Evolutionary conservation across 2,888 invertebrate species (phyloP), one percentile per base, ranked within the genome.

Genomic region (Rotaria macrura): DNA sequence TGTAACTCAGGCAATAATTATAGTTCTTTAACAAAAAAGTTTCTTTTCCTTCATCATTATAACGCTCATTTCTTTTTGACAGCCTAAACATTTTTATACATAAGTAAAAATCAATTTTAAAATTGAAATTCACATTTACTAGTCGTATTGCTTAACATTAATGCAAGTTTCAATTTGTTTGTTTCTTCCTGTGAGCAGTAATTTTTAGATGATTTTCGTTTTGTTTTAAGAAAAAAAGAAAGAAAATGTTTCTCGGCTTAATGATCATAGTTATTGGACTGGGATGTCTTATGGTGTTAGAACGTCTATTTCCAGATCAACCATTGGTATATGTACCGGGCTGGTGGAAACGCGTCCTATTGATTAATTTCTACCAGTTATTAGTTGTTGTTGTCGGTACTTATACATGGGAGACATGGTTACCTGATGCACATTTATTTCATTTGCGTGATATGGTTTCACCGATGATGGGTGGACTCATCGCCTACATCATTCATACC

Each of bases 261-360:
- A 2, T n/a, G 23, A 74, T 74, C 7, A 74, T 74, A 40, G 43
- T 40, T 5, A 20, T 20, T 25, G 74, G 74, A 43, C 10, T 74
- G 25, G 74, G 40, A 40, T 74, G 43, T 40, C 9, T 74, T 0
- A 74, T 74, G 74, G 5, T 74, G 23, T 29, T 74, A 5, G 74
- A 74, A 43, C 74, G 74, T 43, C 74, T 74, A 1, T 74, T 74
- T 74, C 74, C 74, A 25, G 74, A 74, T 74, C 74, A 74, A 43
- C 74, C 74, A 43, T 43, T 74, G 17, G 74, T 74, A 12, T 40
- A 74, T 25, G 74, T 74, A 43, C 43, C 74, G 3, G 74, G 74
- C 2, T 74, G 74, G 74, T 74, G 74, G 74, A 74, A 74, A 43
- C 74, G 74, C 17, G 74, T 74, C 10, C 2, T 74, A 43, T 12